Conservation (phyloP, 2,888 invertebrate species). For the Lissonota sp. region DNA sequence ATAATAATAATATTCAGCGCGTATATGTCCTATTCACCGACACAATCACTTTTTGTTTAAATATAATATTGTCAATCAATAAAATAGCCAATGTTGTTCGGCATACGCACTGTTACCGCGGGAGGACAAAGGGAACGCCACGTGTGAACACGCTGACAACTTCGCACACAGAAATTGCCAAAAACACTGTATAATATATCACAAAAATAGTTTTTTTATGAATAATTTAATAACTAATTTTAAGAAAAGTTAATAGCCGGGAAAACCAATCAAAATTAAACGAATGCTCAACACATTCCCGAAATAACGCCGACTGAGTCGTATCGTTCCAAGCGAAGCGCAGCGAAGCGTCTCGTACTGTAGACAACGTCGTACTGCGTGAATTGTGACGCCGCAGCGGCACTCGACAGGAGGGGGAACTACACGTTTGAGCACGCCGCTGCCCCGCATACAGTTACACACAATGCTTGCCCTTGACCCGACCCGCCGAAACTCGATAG, state of each 20-base stretch:
- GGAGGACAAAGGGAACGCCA: background rate
- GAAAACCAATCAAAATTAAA: background rate
- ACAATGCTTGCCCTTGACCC: too few species aligned
- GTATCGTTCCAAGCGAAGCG: background rate
- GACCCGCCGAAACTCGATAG: too few species aligned
- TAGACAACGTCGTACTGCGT: background rate
- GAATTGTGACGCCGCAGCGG: background rate
- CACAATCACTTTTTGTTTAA: conserved; percentile 1
- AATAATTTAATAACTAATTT: conserved; percentile 1
- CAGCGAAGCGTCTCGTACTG: background rate
- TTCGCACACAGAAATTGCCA: background rate
- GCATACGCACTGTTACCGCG: background rate
- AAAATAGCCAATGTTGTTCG: background rate
- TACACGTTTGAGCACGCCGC: background rate
- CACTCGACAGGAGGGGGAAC: background rate
- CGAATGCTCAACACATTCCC: background rate
- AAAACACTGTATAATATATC: background rate
- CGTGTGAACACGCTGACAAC: background rate
- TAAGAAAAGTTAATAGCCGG: background rate
- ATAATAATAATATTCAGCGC: background rate
- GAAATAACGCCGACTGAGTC: background rate
- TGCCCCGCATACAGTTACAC: too few species aligned
- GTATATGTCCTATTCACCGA: conserved; percentile 4
- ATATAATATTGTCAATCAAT: conserved; percentile 19
- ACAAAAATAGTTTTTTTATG: background rate